phyloP scores from a whole-genome alignment of 2,888 invertebrate genomes.

The Diaphora mendica region DNA sequence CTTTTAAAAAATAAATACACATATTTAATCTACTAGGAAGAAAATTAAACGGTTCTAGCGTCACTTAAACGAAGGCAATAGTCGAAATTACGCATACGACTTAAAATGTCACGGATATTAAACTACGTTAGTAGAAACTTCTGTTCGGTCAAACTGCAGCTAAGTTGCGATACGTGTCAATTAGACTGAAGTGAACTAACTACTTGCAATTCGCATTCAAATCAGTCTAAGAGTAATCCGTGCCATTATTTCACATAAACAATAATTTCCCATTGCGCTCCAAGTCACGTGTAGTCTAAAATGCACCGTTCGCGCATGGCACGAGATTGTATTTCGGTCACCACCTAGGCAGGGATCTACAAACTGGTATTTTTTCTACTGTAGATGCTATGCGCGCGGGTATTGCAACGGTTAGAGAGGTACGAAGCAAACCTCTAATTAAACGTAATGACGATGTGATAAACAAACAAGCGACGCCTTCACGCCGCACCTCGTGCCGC shows the following conservation, averaged over 20 bases:
- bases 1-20: not conserved
- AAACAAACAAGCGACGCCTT: slow-evolving; percentile 63
- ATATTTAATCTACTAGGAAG: not conserved
- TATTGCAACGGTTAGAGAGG: slow-evolving; percentile 38
- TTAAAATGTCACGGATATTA: not conserved
- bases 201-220: slow-evolving; percentile 48
- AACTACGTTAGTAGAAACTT: not conserved
- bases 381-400: slow-evolving; percentile 22
- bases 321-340: slow-evolving; percentile 6
- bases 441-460: slow-evolving; percentile 68
- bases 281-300: not conserved
- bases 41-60: not conserved
- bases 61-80: not conserved
- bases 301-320: slow-evolving; percentile 10
- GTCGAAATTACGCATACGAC: not conserved
- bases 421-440: slow-evolving; percentile 61
- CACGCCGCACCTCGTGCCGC: slow-evolving; percentile 14
- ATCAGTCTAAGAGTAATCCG: slow-evolving; percentile 51
- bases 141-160: not conserved
- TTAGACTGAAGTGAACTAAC: slow-evolving; percentile 42
- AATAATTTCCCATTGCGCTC: slow-evolving; percentile 47
- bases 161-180: slow-evolving; percentile 45
- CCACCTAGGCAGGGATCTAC: not conserved
- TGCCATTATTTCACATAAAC: slow-evolving; percentile 55
- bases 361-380: slow-evolving; percentile 7